Percentiles rank a stretch among this genome's conserved stretches.
These are phyloP conservation scores for Coelogynopora nodosa DNA, from an alignment of 2,888 invertebrate genomes.

Conservation along the genomic window DNA sequence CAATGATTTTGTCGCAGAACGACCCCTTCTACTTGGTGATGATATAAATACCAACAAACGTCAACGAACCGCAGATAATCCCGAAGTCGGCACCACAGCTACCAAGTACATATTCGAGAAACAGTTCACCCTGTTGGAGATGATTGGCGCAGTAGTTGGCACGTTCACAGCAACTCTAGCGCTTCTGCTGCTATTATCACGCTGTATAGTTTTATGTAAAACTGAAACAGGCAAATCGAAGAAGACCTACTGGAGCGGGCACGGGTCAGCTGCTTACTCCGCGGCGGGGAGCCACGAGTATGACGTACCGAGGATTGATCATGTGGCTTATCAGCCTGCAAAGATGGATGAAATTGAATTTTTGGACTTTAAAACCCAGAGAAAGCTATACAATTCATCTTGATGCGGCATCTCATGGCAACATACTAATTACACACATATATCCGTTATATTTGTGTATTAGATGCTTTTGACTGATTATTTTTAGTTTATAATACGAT, in stretches of 20 bases:
- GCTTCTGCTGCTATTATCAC: background rate
- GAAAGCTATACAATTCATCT: conserved; percentile 1
- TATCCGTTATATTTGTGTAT: too few relatives aligned
- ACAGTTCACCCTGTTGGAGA: conserved; percentile 37
- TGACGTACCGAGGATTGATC: conserved; percentile 39
- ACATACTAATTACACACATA: too few relatives aligned
- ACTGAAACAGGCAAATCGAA: background rate
- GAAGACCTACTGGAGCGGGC: conserved; percentile 27
- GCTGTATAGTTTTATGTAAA: background rate
- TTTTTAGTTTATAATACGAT: too few relatives aligned
- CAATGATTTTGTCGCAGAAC: background rate
- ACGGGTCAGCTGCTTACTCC: conserved; percentile 29
- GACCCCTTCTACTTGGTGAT: background rate
- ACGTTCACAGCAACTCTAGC: conserved; percentile 35
- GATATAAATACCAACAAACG: background rate
- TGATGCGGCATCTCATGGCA: too few relatives aligned
- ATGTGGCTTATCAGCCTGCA: background rate
- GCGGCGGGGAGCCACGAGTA: conserved; percentile 37
- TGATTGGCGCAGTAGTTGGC: conserved; percentile 40
- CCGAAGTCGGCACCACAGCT: background rate
- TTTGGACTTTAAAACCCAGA: conserved; percentile 36
- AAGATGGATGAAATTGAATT: conserved; percentile 34
- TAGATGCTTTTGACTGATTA: too few relatives aligned
- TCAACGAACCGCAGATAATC: background rate
- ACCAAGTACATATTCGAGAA: conserved; percentile 13